A percentile compares a stretch with the other conserved stretches of the same genome.
phyloP scores from a whole-genome alignment of 2,797 vertebrate species.

The Atherinosoma microstoma region DNA sequence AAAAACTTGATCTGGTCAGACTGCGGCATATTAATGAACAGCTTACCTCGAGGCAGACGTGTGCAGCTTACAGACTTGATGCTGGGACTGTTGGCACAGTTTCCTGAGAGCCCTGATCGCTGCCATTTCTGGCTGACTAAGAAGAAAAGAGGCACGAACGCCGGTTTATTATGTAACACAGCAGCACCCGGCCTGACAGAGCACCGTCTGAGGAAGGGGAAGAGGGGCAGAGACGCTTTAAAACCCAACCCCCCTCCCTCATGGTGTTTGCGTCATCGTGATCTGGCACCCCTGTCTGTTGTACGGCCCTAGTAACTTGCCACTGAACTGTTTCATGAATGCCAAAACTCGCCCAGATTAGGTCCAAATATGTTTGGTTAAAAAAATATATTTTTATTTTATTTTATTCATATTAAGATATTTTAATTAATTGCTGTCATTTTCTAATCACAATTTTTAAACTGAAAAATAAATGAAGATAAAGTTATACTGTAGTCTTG shows the following conservation, averaged over 20 bases:
- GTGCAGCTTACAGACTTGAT: constrained; percentile 83
- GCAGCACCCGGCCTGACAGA: constrained; percentile 11
- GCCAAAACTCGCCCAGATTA: neutral
- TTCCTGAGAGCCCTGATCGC: constrained; percentile 80
- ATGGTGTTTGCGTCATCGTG: neutral
- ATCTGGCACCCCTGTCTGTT: too few species aligned
- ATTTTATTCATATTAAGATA: too few species aligned
- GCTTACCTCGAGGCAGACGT: constrained; percentile 83
- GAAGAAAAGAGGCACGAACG: constrained; percentile 12
- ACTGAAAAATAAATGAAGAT: too few species aligned
- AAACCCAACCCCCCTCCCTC: neutral
- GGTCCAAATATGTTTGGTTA: neutral
- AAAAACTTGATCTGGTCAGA: neutral
- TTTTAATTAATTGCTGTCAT: neutral
- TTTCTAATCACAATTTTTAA: neutral
- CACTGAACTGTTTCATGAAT: too few species aligned
- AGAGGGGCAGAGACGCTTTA: constrained; percentile 18
- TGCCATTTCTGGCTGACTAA: constrained; percentile 76
- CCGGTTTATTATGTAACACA: constrained; percentile 27
- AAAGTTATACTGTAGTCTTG: too few species aligned
- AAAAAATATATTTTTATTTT: too few species aligned
- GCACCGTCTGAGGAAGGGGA: constrained; percentile 24
- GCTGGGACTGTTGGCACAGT: constrained; percentile 77
- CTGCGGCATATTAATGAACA: neutral
- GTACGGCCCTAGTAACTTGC: too few species aligned